Conservation (phyloP, 2,113 vertebrate species). For the Sinocyclocheilus rhinocerous region DNA sequence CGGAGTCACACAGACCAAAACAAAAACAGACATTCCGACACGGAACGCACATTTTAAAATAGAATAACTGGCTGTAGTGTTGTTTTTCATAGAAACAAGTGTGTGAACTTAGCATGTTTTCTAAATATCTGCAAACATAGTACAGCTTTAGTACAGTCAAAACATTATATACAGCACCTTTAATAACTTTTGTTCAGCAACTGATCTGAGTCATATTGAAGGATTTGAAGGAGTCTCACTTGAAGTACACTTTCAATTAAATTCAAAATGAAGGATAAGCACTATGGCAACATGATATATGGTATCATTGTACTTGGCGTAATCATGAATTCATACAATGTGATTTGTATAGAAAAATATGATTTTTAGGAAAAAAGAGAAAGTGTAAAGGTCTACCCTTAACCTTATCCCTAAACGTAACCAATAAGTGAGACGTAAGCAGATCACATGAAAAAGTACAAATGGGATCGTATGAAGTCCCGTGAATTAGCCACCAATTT, state of each 20-base stretch:
- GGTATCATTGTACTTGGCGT: neutral
- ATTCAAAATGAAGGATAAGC: neutral
- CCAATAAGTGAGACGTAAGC: no score
- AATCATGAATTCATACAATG: neutral
- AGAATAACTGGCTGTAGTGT: neutral
- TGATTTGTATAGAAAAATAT: neutral
- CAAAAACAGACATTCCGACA: neutral
- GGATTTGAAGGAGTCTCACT: neutral
- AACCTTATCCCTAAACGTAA: neutral
- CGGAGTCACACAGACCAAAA: neutral
- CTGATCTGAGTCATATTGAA: no score
- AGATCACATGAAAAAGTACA: no score
- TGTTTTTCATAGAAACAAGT: neutral
- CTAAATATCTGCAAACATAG: no score
- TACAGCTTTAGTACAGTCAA: no score
- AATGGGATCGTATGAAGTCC: neutral
- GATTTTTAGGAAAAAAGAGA: neutral
- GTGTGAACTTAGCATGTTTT: no score
- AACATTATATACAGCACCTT: no score
- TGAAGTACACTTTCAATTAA: neutral
- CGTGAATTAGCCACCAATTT: neutral
- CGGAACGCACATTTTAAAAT: neutral
- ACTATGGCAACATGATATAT: neutral
- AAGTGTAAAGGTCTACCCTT: neutral
- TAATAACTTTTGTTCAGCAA: no score